Conservation (phyloP, 1,140 invertebrate species). For the Zaprionus gabonicus region DNA sequence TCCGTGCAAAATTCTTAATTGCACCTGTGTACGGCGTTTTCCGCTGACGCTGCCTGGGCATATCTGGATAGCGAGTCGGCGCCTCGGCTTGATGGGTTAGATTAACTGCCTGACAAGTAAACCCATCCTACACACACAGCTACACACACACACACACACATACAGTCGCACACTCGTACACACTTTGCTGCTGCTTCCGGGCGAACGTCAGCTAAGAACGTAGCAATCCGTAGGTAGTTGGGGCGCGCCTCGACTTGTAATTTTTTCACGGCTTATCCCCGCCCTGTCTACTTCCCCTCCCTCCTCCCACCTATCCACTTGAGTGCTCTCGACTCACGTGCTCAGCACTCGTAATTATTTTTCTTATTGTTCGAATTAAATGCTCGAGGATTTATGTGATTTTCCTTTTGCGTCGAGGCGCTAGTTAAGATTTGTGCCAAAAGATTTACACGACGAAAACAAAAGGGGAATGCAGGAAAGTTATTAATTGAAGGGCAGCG, state of each 20-base stretch:
- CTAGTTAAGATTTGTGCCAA: slow-evolving; percentile 60
- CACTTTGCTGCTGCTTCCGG: slow-evolving; percentile 74
- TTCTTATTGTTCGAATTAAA: slow-evolving; percentile 82
- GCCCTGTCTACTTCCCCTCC: not conserved
- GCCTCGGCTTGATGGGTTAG: slow-evolving; percentile 76
- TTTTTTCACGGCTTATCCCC: slow-evolving; percentile 76
- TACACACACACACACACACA: slow-evolving; percentile 30
- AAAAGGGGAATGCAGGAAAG: slow-evolving; percentile 36
- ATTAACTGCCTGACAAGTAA: slow-evolving; percentile 83
- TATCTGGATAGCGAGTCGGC: slow-evolving; percentile 70
- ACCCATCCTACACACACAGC: slow-evolving; percentile 56
- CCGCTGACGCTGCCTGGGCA: slow-evolving; percentile 67
- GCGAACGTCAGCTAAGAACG: slow-evolving; percentile 69
- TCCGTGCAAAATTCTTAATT: slow-evolving; percentile 83
- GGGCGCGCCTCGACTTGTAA: slow-evolving; percentile 61
- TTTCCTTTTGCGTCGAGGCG: slow-evolving; percentile 40
- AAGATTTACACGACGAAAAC: slow-evolving; percentile 36
- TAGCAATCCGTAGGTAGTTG: slow-evolving; percentile 34
- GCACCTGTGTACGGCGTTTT: slow-evolving; percentile 78
- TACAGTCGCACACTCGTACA: slow-evolving; percentile 24
- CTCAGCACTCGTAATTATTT: slow-evolving; percentile 82
- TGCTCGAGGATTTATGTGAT: slow-evolving; percentile 77
- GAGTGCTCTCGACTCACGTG: slow-evolving; percentile 77
- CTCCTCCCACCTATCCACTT: not conserved
- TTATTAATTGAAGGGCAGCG: slow-evolving; percentile 68